Conservation (phyloP, 2,113 vertebrate species). For the Marmota monax region DNA sequence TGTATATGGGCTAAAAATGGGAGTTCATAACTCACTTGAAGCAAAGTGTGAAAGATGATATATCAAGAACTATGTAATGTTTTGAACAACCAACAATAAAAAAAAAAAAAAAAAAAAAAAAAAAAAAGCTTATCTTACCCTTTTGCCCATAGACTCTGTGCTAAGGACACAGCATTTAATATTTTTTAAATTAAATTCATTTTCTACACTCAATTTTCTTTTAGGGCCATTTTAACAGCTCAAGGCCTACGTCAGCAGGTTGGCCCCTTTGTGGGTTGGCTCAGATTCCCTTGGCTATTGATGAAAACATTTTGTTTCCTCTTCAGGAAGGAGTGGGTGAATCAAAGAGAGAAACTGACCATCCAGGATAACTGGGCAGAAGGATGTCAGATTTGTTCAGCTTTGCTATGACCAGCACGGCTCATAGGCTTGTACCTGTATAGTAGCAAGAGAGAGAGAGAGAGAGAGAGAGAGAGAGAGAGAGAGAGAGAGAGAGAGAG, state of each 20-base stretch:
- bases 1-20: too few species aligned
- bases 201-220: neutral
- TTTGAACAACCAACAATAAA: too few species aligned
- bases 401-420: neutral
- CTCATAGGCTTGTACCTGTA: neutral
- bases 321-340: neutral
- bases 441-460: neutral
- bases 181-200: neutral
- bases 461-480: neutral
- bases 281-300: neutral
- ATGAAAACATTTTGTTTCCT: constrained; percentile 3
- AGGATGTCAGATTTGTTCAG: neutral
- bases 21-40: too few species aligned
- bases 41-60: too few species aligned
- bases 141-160: neutral
- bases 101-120: too few species aligned
- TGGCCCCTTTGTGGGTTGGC: neutral
- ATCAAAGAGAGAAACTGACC: neutral
- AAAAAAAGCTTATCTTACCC: neutral
- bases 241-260: neutral
- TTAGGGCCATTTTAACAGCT: neutral
- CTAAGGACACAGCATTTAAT: neutral
- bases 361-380: fast-evolving
- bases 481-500: neutral
- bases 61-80: too few species aligned